Percentiles rank a stretch among this genome's conserved stretches.
Conservation (phyloP, 2,797 vertebrate genomes). For the Mormyrops attenuatus region DNA sequence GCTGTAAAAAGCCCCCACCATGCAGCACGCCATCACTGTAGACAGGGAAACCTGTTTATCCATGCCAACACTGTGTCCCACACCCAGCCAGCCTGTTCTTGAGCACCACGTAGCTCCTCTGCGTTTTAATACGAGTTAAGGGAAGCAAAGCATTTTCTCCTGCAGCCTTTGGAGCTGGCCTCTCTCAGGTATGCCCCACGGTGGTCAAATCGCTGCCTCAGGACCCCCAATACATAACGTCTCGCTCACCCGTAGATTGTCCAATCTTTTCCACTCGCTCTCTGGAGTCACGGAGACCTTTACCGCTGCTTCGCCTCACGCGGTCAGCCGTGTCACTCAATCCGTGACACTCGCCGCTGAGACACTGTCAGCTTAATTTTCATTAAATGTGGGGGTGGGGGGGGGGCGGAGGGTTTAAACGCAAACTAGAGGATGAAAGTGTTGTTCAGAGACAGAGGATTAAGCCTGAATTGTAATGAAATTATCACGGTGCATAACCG, state of each 20-base stretch:
- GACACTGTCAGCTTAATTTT: neutral
- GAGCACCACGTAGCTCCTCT: neutral
- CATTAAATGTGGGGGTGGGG: neutral
- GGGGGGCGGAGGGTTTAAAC: neutral
- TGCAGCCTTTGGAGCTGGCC: neutral
- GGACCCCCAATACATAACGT: neutral
- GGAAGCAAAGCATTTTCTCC: neutral
- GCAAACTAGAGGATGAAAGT: neutral
- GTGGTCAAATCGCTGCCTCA: neutral
- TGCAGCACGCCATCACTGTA: neutral
- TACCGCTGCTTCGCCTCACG: neutral
- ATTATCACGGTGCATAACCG: neutral
- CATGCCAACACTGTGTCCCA: neutral
- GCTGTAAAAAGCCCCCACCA: neutral
- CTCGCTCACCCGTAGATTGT: neutral
- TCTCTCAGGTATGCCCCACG: neutral
- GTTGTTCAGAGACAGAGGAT: neutral
- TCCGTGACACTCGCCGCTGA: neutral
- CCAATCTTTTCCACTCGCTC: neutral
- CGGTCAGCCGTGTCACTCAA: neutral
- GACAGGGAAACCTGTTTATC: neutral
- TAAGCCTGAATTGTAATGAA: constrained; percentile 9
- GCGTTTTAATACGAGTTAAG: neutral
- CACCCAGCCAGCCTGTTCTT: neutral
- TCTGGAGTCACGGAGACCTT: neutral